These are phyloP conservation scores for Ibycter americanus DNA, from an alignment of 2,797 vertebrate genomes.

Conservation along the genomic window DNA sequence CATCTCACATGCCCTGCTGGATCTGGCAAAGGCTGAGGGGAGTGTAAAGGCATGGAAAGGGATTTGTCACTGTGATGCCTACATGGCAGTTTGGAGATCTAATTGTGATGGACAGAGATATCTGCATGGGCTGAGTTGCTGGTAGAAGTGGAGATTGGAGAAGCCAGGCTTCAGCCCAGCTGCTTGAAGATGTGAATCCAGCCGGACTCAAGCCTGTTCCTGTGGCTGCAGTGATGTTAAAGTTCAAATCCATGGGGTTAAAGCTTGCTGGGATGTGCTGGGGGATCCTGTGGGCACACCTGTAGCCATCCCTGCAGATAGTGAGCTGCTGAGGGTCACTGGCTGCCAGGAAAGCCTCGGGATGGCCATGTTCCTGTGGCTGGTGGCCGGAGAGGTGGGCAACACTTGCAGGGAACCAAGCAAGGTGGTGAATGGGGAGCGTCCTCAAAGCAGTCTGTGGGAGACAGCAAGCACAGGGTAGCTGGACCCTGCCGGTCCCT, in stretches of 20 bases:
- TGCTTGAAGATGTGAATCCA: not conserved
- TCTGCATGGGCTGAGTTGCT: not conserved
- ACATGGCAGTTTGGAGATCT: not conserved
- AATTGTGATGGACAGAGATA: not conserved
- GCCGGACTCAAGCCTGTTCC: not conserved
- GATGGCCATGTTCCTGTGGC: fast-evolving
- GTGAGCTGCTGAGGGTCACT: not conserved
- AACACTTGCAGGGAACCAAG: fast-evolving
- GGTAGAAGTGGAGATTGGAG: not conserved
- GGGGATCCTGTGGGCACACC: not conserved
- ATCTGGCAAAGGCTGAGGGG: slow-evolving; percentile 35
- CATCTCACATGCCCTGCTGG: slow-evolving; percentile 39
- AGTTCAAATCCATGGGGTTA: not conserved
- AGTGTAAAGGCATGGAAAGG: not conserved
- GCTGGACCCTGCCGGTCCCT: not conserved
- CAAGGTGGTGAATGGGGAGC: not conserved
- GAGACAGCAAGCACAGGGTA: not conserved
- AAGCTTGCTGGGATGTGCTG: not conserved
- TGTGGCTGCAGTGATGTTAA: not conserved
- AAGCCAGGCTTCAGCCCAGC: not conserved
- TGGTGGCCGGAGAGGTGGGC: not conserved
- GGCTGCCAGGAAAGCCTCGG: fast-evolving
- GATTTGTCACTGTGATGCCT: not conserved
- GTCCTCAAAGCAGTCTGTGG: not conserved
- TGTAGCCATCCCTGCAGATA: not conserved